Conservation (phyloP, 2,797 vertebrate species). For the Dryobates pubescens region DNA sequence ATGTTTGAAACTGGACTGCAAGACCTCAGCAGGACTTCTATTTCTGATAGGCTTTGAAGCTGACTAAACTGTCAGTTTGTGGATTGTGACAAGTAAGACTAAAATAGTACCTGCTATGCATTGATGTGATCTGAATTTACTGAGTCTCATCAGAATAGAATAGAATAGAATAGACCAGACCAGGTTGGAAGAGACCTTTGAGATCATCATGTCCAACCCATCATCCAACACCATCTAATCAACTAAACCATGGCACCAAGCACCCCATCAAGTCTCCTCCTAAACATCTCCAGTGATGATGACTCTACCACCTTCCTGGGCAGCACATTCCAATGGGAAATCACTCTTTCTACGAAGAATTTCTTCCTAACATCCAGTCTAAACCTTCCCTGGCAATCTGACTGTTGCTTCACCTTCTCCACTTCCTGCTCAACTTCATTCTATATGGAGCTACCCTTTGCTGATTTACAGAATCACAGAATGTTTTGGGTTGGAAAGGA, state of each 20-base stretch:
- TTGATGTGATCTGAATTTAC: neutral
- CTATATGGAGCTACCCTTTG: neutral
- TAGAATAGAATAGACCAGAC: no score
- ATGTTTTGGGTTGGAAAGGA: no score
- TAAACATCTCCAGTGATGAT: no score
- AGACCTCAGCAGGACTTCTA: neutral
- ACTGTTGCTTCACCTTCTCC: neutral
- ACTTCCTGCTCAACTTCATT: neutral
- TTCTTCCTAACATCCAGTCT: no score
- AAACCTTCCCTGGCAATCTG: neutral
- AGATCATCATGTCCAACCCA: no score
- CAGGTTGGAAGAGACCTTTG: no score
- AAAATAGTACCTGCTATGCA: neutral
- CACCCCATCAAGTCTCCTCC: no score
- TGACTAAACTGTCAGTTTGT: neutral
- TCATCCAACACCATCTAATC: no score
- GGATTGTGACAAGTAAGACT: neutral
- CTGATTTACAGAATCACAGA: neutral
- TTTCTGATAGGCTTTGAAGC: neutral
- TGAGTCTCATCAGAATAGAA: neutral
- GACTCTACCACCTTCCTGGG: no score
- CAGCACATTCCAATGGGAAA: no score
- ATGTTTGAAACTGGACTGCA: neutral
- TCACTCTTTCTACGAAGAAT: no score
- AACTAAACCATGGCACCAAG: no score